Evolutionary conservation across 2,888 invertebrate genomes (phyloP).

Genomic region (Hyles lineata): DNA sequence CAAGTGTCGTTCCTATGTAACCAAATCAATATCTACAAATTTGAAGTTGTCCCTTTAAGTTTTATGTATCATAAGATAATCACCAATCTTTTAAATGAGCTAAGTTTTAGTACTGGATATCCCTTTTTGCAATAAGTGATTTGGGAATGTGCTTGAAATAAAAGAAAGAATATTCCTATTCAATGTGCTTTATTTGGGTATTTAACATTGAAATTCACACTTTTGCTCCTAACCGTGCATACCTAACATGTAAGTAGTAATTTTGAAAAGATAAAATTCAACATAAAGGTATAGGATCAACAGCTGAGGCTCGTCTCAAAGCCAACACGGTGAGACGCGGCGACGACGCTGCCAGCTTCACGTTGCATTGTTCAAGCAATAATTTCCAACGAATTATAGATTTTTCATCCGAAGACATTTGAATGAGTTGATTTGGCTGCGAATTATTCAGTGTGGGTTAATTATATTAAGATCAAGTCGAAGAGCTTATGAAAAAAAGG

Average conservation of each 20-base stretch:
- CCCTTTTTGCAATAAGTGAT: no score
- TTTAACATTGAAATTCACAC: no score
- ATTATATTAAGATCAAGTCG: not conserved
- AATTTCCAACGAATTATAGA: constrained; percentile 86
- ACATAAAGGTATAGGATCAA: constrained; percentile 76
- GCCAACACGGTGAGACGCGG: constrained; percentile 67
- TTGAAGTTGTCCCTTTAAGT: not conserved
- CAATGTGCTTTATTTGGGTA: no score
- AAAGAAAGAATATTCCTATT: no score
- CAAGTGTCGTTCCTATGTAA: not conserved
- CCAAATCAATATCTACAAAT: not conserved
- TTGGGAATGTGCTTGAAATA: no score
- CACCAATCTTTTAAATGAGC: no score
- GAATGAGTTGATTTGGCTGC: constrained; percentile 82
- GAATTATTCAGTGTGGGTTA: not conserved
- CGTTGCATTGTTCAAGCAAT: constrained; percentile 86
- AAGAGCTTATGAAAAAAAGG: no score
- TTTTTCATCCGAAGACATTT: constrained; percentile 79
- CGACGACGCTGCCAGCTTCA: constrained; percentile 76
- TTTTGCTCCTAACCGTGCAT: no score
- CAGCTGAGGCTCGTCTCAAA: constrained; percentile 65
- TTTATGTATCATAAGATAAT: not conserved
- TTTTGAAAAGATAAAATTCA: constrained; percentile 42
- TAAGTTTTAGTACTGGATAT: no score
- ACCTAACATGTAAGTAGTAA: not conserved